These are phyloP conservation scores for Meta bourneti DNA, from an alignment of 2,888 invertebrate species.

Conservation along the genomic window DNA sequence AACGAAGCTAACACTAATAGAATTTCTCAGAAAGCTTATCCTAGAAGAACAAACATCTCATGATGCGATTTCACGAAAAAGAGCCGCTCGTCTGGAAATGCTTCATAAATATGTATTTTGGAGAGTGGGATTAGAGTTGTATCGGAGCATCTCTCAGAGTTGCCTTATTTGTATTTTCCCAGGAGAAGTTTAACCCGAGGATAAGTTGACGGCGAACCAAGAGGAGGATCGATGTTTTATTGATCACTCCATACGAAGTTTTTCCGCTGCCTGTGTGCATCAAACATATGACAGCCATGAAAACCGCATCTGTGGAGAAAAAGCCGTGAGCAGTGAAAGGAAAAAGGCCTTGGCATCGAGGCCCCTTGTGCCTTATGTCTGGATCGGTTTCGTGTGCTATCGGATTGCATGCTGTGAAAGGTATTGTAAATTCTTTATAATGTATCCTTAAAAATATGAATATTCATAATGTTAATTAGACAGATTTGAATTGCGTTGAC, in stretches of 20 bases:
- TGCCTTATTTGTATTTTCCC: neutral
- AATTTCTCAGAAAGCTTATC: neutral
- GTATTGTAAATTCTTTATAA: too few relatives aligned
- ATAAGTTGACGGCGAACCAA: slow-evolving; percentile 25
- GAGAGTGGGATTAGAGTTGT: neutral
- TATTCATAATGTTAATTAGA: too few relatives aligned
- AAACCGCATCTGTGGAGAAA: slow-evolving; percentile 23
- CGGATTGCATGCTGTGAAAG: too few relatives aligned
- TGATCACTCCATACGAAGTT: slow-evolving; percentile 15
- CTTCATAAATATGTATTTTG: neutral
- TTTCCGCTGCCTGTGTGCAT: slow-evolving; percentile 22
- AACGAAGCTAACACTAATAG: neutral
- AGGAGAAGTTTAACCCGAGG: slow-evolving; percentile 27
- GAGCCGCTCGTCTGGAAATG: neutral
- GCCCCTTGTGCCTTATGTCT: neutral
- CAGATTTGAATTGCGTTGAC: too few relatives aligned
- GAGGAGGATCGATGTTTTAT: slow-evolving; percentile 39
- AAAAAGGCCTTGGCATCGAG: neutral
- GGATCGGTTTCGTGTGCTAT: neutral
- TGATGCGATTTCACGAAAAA: neutral
- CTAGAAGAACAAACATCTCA: neutral
- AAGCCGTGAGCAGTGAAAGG: neutral
- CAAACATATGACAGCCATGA: slow-evolving; percentile 47
- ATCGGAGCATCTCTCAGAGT: neutral
- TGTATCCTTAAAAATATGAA: too few relatives aligned